Percentiles rank a stretch among this genome's conserved stretches.
phyloP scores from a whole-genome alignment of 2,888 invertebrate species.

The Parascotia fuliginaria region DNA sequence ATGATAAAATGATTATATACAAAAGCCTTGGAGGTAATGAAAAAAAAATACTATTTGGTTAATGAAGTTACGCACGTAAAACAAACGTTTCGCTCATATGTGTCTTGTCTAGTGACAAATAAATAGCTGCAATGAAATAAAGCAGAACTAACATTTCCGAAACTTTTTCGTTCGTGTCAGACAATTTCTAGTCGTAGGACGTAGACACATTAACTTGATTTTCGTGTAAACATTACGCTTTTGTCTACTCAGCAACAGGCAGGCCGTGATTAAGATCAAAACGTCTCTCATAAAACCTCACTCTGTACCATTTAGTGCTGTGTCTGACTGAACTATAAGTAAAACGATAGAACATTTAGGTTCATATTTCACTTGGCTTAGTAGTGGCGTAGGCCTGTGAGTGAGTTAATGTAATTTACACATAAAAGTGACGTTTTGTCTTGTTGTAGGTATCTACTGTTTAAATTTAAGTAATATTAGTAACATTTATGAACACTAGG shows the following conservation, averaged over 20 bases:
- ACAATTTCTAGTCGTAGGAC: conserved; percentile 1
- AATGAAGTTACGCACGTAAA: conserved; percentile 14
- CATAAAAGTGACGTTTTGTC: no score
- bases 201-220: conserved; percentile 1
- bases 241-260: neutral
- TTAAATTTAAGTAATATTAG: no score
- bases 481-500: no score
- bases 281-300: neutral
- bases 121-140: conserved; percentile 20
- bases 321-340: neutral
- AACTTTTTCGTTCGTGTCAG: conserved; percentile 10
- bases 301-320: neutral
- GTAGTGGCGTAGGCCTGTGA: neutral
- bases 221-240: neutral
- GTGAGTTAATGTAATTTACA: no score
- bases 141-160: conserved; percentile 5
- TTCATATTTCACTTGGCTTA: neutral
- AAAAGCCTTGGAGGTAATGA: conserved; percentile 12
- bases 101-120: conserved; percentile 16
- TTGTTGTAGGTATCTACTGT: no score
- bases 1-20: conserved; percentile 23
- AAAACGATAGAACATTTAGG: neutral
- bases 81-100: conserved; percentile 18
- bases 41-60: conserved; percentile 20
- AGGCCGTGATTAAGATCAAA: conserved; percentile 3